Percentiles rank a stretch among this genome's conserved stretches.
These are phyloP conservation scores for Propsilocerus akamusi DNA, from an alignment of 1,140 invertebrate genomes.

Conservation along the genomic window DNA sequence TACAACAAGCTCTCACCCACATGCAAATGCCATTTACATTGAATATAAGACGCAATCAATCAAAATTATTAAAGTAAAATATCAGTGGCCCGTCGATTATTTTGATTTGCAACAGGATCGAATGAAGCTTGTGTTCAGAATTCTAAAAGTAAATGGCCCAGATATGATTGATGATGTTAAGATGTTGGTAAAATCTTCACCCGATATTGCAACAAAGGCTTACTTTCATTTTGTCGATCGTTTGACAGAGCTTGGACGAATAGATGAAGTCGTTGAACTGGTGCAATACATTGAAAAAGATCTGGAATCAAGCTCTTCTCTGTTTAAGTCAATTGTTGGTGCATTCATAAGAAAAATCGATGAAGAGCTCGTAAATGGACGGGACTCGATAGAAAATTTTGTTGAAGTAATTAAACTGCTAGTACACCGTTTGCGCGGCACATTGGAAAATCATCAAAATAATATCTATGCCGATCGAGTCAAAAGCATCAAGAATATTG, in stretches of 20 bases:
- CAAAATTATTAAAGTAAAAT: slow-evolving; percentile 23
- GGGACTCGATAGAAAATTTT: neutral
- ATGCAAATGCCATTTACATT: slow-evolving; percentile 17
- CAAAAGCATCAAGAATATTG: neutral
- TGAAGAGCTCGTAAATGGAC: neutral
- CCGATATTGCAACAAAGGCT: slow-evolving; percentile 12
- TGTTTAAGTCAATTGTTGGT: neutral
- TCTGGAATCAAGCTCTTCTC: neutral
- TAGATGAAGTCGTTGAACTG: neutral
- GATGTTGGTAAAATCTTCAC: slow-evolving; percentile 15
- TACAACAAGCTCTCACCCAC: slow-evolving; percentile 16
- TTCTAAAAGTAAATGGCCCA: slow-evolving; percentile 17
- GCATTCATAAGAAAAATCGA: neutral
- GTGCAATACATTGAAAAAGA: neutral
- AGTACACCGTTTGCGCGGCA: neutral
- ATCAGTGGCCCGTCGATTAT: slow-evolving; percentile 18
- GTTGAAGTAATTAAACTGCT: neutral
- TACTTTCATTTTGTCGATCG: slow-evolving; percentile 19
- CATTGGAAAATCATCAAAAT: neutral
- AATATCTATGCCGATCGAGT: neutral
- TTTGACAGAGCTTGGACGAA: neutral
- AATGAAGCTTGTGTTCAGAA: slow-evolving; percentile 17
- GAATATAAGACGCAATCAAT: slow-evolving; percentile 21
- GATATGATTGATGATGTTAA: slow-evolving; percentile 21
- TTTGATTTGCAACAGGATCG: slow-evolving; percentile 13